These are phyloP conservation scores for Cantharis rustica DNA, from an alignment of 2,888 invertebrate species.

Conservation along the genomic window DNA sequence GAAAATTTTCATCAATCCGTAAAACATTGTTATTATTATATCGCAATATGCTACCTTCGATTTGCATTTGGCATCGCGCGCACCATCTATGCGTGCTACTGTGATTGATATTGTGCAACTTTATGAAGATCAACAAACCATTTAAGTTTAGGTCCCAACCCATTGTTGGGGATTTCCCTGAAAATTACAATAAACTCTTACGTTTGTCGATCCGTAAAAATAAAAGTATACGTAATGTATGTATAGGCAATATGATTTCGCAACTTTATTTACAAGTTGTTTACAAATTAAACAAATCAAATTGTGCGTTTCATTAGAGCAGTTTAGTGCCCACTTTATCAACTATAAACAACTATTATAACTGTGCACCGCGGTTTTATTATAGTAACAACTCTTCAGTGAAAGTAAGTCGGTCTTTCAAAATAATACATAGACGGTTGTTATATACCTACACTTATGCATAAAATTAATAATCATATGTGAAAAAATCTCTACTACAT, in stretches of 20 bases:
- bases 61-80: neutral
- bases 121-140: too few species aligned
- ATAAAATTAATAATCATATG: slow-evolving; percentile 29
- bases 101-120: neutral
- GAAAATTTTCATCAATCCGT: too few species aligned
- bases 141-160: too few species aligned
- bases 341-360: slow-evolving; percentile 17
- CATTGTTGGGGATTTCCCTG: too few species aligned
- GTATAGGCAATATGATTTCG: neutral
- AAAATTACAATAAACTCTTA: neutral
- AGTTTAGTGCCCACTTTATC: slow-evolving; percentile 5
- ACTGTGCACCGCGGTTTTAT: slow-evolving; percentile 22
- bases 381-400: slow-evolving; percentile 42
- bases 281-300: slow-evolving; percentile 20
- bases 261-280: slow-evolving; percentile 7
- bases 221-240: neutral
- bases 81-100: neutral
- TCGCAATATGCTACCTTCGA: neutral
- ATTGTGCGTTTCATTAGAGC: slow-evolving; percentile 12
- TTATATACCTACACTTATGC: slow-evolving; percentile 32
- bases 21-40: too few species aligned
- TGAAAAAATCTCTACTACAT: slow-evolving; percentile 18
- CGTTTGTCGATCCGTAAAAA: neutral
- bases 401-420: slow-evolving; percentile 48
- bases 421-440: slow-evolving; percentile 42